These are phyloP conservation scores for Gymnothorax reevesii DNA, from an alignment of 2,797 vertebrate genomes.

Conservation along the genomic window DNA sequence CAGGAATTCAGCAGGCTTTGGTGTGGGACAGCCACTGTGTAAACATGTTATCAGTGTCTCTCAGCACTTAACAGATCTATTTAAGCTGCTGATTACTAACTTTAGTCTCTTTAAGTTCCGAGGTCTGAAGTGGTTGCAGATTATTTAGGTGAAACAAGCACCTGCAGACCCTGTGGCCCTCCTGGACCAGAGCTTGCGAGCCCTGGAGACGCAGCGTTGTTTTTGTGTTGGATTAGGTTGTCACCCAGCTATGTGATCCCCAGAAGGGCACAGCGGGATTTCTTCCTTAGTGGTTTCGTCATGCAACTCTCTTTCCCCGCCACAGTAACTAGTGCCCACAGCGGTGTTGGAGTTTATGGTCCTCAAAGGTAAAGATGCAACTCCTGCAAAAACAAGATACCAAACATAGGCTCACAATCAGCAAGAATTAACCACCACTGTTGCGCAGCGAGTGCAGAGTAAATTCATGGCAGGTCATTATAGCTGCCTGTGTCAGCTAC, in stretches of 20 bases:
- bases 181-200: too few species aligned
- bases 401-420: not conserved
- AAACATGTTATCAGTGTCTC: too few species aligned
- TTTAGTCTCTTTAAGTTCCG: too few species aligned
- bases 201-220: not conserved
- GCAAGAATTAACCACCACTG: not conserved
- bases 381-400: not conserved
- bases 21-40: too few species aligned
- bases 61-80: too few species aligned
- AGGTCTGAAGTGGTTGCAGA: too few species aligned
- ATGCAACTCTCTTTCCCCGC: not conserved
- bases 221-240: not conserved
- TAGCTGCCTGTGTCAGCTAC: not conserved
- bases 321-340: not conserved
- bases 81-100: too few species aligned
- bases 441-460: not conserved
- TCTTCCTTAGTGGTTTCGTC: not conserved
- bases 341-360: not conserved
- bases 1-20: too few species aligned
- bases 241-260: not conserved
- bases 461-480: not conserved
- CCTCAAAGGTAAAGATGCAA: not conserved
- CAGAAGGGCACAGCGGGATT: not conserved
- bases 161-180: too few species aligned
- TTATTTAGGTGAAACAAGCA: too few species aligned